Percentiles rank a stretch among this genome's conserved stretches.
These are phyloP conservation scores for Willisornis vidua DNA, from an alignment of 2,113 vertebrate species.

Conservation along the genomic window DNA sequence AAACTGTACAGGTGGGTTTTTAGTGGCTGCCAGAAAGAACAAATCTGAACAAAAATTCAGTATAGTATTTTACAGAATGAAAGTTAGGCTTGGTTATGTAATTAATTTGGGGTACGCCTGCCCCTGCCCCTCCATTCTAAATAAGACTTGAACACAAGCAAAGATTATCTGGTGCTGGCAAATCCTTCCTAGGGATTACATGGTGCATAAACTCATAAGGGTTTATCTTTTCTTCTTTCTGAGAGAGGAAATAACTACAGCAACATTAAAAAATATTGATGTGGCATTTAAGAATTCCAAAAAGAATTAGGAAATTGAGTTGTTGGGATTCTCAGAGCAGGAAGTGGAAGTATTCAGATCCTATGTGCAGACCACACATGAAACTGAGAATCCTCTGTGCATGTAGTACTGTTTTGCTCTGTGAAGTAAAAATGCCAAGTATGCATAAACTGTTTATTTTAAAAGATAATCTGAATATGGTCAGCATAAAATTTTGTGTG, in stretches of 20 bases:
- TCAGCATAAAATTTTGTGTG: background rate
- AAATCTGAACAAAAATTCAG: background rate
- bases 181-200: conserved; percentile 39
- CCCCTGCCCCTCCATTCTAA: background rate
- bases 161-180: conserved; percentile 28
- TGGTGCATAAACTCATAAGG: background rate
- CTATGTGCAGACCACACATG: background rate
- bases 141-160: background rate
- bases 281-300: background rate
- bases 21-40: background rate
- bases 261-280: background rate
- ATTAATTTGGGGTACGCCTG: background rate
- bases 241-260: background rate
- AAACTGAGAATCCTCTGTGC: background rate
- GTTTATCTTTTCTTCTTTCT: conserved; percentile 31
- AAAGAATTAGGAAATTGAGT: background rate
- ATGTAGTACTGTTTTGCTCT: background rate
- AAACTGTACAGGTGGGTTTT: background rate
- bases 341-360: background rate
- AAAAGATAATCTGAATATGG: background rate
- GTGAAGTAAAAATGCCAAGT: background rate
- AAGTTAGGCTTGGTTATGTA: background rate
- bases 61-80: background rate
- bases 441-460: background rate
- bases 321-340: background rate